Conservation (phyloP, 2,888 invertebrate genomes). For the Hydrotaea diabolus region DNA sequence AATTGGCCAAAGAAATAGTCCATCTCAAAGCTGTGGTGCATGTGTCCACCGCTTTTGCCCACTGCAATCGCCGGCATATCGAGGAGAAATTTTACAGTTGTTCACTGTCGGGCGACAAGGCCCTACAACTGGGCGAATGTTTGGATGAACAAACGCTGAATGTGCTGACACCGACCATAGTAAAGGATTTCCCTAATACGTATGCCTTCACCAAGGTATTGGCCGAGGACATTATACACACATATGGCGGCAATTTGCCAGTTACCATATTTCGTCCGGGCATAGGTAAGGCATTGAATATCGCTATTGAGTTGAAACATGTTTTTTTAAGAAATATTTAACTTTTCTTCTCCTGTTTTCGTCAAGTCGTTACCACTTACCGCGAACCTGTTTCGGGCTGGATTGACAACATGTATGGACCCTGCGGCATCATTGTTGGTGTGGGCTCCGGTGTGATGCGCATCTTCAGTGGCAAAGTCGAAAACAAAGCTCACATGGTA, state of each 20-base stretch:
- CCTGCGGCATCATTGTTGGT: constrained; percentile 82
- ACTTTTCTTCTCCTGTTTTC: too few relatives aligned
- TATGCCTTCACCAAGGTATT: constrained; percentile 89
- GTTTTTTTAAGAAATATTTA: too few relatives aligned
- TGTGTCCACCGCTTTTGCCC: constrained; percentile 87
- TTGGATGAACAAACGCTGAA: constrained; percentile 80
- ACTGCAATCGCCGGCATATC: constrained; percentile 82
- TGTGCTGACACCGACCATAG: constrained; percentile 77
- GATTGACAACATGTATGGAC: constrained; percentile 88
- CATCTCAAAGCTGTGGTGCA: constrained; percentile 85
- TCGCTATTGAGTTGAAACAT: too few relatives aligned
- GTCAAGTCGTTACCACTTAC: constrained; percentile 82
- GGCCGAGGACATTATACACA: constrained; percentile 84
- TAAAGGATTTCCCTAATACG: constrained; percentile 84
- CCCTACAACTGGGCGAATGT: constrained; percentile 79
- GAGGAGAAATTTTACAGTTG: constrained; percentile 81
- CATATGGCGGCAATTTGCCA: constrained; percentile 84
- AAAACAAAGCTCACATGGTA: constrained; percentile 81
- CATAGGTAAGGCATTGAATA: constrained; percentile 81
- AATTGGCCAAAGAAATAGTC: constrained; percentile 84
- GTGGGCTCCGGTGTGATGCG: constrained; percentile 85
- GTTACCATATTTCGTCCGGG: constrained; percentile 87
- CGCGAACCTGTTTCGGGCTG: constrained; percentile 84
- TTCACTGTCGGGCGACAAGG: constrained; percentile 79
- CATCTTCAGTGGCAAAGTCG: constrained; percentile 78